A percentile compares a stretch with the other conserved stretches of the same genome.
Evolutionary conservation across 2,113 vertebrate genomes (phyloP).

Genomic region (Xenopus tropicalis): DNA sequence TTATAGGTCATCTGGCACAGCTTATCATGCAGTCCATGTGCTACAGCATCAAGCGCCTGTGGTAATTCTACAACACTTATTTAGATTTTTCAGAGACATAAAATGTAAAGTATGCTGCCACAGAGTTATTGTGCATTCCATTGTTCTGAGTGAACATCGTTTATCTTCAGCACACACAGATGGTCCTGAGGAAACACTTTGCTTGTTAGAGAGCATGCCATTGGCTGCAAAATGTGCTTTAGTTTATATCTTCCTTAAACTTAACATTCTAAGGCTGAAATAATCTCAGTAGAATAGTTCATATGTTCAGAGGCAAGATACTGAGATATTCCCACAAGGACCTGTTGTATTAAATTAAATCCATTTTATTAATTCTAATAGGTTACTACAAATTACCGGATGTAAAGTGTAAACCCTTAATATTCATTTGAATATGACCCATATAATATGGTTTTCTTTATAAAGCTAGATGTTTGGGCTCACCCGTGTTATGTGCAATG

Average conservation of each 20-base stretch:
- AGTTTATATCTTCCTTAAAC: conserved; percentile 8
- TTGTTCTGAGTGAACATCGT: conserved; percentile 17
- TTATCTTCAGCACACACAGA: conserved; percentile 17
- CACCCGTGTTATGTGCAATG: too few species aligned
- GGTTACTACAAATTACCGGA: neutral
- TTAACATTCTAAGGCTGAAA: conserved; percentile 2
- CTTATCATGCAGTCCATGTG: too few species aligned
- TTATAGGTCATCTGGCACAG: too few species aligned
- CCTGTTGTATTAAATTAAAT: conserved; percentile 6
- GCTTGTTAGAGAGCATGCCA: conserved; percentile 14
- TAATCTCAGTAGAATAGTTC: conserved; percentile 26
- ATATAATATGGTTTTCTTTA: too few species aligned
- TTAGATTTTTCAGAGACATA: too few species aligned
- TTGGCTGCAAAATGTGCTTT: conserved; percentile 15
- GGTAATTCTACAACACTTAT: too few species aligned
- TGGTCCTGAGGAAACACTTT: conserved; percentile 12
- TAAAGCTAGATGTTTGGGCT: too few species aligned
- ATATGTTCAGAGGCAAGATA: conserved; percentile 18
- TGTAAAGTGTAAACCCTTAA: too few species aligned
- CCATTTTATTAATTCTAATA: neutral
- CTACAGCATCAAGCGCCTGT: too few species aligned
- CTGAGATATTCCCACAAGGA: neutral
- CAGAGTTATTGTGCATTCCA: conserved; percentile 9
- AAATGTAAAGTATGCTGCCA: too few species aligned
- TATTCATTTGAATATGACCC: too few species aligned